Evolutionary conservation across 2,888 invertebrate genomes (phyloP).

Genomic region (Polyommatus icarus): DNA sequence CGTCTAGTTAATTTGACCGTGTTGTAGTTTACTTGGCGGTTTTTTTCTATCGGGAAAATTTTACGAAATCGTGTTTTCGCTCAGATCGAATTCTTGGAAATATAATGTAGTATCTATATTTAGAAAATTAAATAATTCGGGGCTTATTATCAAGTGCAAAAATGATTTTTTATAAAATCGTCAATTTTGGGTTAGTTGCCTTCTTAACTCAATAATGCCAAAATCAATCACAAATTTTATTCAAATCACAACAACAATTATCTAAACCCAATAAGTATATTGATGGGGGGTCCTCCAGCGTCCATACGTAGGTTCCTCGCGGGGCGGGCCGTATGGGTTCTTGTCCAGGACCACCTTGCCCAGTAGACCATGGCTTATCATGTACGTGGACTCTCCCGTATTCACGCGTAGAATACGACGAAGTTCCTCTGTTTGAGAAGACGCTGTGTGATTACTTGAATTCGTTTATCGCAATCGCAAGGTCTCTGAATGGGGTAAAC

Average conservation of each 20-base stretch:
- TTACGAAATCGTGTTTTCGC: too few species aligned
- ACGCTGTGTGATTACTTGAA: not conserved
- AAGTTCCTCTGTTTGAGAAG: constrained; percentile 55
- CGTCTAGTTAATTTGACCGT: too few species aligned
- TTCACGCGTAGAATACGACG: constrained; percentile 67
- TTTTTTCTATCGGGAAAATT: too few species aligned
- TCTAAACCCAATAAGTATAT: constrained; percentile 62
- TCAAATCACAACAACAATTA: not conserved
- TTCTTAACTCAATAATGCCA: not conserved
- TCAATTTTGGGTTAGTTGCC: too few species aligned
- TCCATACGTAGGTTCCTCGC: constrained; percentile 65
- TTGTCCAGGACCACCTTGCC: constrained; percentile 64
- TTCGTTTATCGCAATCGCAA: too few species aligned
- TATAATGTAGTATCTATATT: too few species aligned
- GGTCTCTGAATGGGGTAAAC: too few species aligned
- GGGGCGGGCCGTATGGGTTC: constrained; percentile 68
- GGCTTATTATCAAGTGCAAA: too few species aligned
- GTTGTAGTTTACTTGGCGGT: too few species aligned
- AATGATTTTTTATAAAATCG: too few species aligned
- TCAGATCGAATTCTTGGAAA: too few species aligned
- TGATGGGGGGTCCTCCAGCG: constrained; percentile 62
- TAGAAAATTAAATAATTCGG: too few species aligned
- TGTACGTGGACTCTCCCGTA: constrained; percentile 69
- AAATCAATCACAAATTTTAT: not conserved
- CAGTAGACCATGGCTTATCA: constrained; percentile 60